These are phyloP conservation scores for Papilio aristodemus DNA, from an alignment of 1,140 invertebrate genomes.

Conservation along the genomic window DNA sequence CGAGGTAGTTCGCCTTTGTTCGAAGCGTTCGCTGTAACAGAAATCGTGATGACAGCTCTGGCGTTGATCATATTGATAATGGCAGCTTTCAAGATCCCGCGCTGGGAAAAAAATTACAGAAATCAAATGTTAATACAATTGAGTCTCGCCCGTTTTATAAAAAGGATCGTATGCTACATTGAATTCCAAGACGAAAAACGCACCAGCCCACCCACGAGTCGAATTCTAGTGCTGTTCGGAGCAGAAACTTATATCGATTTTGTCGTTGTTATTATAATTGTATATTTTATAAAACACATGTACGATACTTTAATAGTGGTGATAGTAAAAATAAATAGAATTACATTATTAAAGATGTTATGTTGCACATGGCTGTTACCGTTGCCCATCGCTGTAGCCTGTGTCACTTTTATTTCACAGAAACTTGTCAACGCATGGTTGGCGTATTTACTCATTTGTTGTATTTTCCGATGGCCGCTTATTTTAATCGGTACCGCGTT, in stretches of 20 bases:
- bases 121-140: constrained; percentile 74
- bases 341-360: constrained; percentile 54
- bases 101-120: constrained; percentile 67
- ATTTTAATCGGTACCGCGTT: constrained; percentile 58
- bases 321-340: constrained; percentile 59
- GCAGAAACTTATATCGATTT: constrained; percentile 62
- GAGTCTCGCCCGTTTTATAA: constrained; percentile 59
- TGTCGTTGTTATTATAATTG: constrained; percentile 63
- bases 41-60: constrained; percentile 65
- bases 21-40: constrained; percentile 56
- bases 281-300: constrained; percentile 72
- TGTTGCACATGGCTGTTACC: constrained; percentile 62
- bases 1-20: constrained; percentile 43
- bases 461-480: constrained; percentile 61
- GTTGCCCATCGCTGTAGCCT: constrained; percentile 48
- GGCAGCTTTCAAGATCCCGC: constrained; percentile 56
- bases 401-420: constrained; percentile 39
- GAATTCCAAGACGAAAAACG: constrained; percentile 48
- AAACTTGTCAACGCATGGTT: constrained; percentile 45
- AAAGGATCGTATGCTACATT: constrained; percentile 53
- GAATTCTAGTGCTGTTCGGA: constrained; percentile 40
- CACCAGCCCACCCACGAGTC: constrained; percentile 24
- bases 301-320: constrained; percentile 69
- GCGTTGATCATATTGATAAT: constrained; percentile 55
- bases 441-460: constrained; percentile 56